These are phyloP conservation scores for Ceuthmochares aereus DNA, from an alignment of 2,113 vertebrate genomes.

Conservation along the genomic window DNA sequence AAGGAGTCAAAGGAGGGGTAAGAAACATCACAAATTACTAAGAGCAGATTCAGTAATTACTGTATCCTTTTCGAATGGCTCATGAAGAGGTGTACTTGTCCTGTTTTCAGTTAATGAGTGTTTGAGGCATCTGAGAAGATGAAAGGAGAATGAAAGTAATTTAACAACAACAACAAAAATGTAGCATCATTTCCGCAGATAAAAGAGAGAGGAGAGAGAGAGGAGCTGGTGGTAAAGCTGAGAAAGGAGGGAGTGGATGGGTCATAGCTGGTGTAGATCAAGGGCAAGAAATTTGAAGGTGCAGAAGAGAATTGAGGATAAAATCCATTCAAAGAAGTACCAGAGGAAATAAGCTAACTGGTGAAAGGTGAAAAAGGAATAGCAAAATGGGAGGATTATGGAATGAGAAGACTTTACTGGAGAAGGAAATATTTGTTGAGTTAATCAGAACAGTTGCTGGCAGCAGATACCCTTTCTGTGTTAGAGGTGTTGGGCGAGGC, in stretches of 20 bases:
- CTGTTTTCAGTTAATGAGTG: not conserved
- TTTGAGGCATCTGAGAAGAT: not conserved
- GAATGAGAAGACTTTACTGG: not conserved
- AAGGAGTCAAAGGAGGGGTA: not conserved
- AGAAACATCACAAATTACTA: not conserved
- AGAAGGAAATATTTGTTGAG: not conserved
- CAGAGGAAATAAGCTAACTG: not conserved
- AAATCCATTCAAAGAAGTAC: not conserved
- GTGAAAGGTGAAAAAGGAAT: not conserved
- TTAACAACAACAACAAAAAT: not conserved
- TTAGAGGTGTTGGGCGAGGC: not conserved
- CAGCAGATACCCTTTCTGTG: not conserved
- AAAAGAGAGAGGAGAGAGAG: not conserved
- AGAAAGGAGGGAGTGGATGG: not conserved
- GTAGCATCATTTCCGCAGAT: not conserved
- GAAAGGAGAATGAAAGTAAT: not conserved
- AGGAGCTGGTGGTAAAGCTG: not conserved
- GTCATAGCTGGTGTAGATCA: not conserved
- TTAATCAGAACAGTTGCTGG: not conserved
- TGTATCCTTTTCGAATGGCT: not conserved
- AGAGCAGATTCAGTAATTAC: not conserved
- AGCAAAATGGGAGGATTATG: not conserved
- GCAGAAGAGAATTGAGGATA: not conserved
- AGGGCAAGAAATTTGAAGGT: not conserved
- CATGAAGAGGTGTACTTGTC: not conserved